Evolutionary conservation across 2,797 vertebrate genomes (phyloP).

Genomic region (Bryconaethiops microstoma): DNA sequence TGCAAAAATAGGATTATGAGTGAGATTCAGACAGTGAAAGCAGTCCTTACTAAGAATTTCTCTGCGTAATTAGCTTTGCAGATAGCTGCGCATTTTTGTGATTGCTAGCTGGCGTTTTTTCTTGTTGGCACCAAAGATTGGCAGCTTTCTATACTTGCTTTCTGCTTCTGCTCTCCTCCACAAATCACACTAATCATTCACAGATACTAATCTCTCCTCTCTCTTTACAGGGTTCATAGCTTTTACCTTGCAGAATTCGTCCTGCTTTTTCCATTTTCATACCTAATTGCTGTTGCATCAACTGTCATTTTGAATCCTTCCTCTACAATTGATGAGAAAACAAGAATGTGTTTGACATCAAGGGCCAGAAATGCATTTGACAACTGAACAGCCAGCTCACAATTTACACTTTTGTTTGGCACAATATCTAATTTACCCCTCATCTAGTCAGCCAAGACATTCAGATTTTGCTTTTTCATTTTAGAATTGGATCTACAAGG

Average conservation of each 20-base stretch:
- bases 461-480: no score
- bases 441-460: no score
- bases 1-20: not conserved
- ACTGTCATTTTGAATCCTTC: not conserved
- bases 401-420: no score
- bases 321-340: not conserved
- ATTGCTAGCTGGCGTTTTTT: not conserved
- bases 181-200: slow-evolving; percentile 36
- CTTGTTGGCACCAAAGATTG: slow-evolving; percentile 23
- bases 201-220: slow-evolving; percentile 35
- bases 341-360: not conserved
- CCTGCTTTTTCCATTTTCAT: not conserved
- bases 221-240: slow-evolving; percentile 38
- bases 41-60: not conserved
- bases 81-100: slow-evolving; percentile 22
- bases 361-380: not conserved
- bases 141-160: slow-evolving; percentile 6
- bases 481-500: no score
- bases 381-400: not conserved
- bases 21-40: not conserved
- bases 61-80: slow-evolving; percentile 5
- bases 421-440: no score
- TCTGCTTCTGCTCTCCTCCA: slow-evolving; percentile 26
- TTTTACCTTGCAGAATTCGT: slow-evolving; percentile 28
- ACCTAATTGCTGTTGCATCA: not conserved